phyloP scores from a whole-genome alignment of 2,113 vertebrate species.

The Tachycineta bicolor region DNA sequence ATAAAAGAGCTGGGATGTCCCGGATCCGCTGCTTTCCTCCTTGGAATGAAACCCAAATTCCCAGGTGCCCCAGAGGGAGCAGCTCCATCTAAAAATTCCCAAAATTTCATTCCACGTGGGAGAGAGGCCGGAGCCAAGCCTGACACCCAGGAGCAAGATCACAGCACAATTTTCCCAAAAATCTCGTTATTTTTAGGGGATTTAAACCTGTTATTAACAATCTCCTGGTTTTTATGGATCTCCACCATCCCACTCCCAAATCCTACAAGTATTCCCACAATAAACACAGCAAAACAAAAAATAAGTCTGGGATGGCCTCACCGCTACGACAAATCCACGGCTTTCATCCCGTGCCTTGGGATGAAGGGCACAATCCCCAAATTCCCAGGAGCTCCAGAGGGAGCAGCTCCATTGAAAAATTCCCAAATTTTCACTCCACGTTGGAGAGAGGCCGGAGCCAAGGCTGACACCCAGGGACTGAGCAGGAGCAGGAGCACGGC shows the following conservation, averaged over 20 bases:
- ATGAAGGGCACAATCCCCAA: neutral
- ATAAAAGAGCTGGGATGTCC: fast-evolving
- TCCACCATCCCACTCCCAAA: neutral
- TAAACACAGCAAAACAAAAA: neutral
- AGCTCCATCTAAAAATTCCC: neutral
- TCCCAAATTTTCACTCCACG: fast-evolving
- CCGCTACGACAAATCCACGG: neutral
- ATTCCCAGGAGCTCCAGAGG: neutral
- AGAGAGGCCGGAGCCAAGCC: neutral
- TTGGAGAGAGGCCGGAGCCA: neutral
- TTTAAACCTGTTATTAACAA: neutral
- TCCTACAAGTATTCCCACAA: neutral
- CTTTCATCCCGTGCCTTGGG: neutral
- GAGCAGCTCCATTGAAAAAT: neutral
- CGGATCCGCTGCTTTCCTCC: neutral
- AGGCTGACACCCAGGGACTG: neutral
- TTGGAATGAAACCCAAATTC: neutral
- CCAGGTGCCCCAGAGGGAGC: neutral
- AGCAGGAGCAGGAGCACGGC: neutral
- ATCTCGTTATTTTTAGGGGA: neutral
- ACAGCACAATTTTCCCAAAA: neutral
- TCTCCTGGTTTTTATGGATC: too few relatives aligned
- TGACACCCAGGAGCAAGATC: neutral
- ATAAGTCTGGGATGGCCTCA: neutral
- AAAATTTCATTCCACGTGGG: fast-evolving